phyloP scores from a whole-genome alignment of 2,888 invertebrate species.

The Melinaea marsaeus region DNA sequence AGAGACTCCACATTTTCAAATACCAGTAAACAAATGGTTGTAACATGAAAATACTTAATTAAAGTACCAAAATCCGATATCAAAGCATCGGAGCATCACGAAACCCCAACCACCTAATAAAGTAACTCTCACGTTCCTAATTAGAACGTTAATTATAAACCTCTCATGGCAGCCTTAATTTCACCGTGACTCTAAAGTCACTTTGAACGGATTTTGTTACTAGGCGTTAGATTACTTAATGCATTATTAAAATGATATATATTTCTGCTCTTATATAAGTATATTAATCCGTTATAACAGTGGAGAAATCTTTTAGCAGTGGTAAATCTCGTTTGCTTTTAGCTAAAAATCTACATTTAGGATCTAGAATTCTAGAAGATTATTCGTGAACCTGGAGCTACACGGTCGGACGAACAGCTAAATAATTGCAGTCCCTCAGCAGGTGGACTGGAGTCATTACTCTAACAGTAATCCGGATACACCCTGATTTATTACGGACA shows the following conservation, averaged over 20 bases:
- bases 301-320: no score
- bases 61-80: conserved; percentile 76
- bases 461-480: conserved; percentile 76
- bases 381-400: conserved; percentile 14
- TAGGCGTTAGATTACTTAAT: conserved; percentile 27
- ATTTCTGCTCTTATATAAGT: no score
- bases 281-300: no score
- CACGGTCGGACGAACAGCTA: conserved; percentile 66
- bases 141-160: conserved; percentile 75
- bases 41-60: conserved; percentile 70
- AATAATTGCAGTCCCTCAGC: conserved; percentile 69
- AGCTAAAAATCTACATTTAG: conserved; percentile 4
- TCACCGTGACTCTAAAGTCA: conserved; percentile 62
- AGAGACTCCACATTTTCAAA: conserved; percentile 23
- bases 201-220: conserved; percentile 69
- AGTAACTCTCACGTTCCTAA: conserved; percentile 75
- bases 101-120: conserved; percentile 67
- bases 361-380: conserved; percentile 1
- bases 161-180: conserved; percentile 74
- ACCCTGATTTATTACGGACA: conserved; percentile 69
- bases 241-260: conserved; percentile 7
- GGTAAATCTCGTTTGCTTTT: no score
- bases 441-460: conserved; percentile 76
- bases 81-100: conserved; percentile 61
- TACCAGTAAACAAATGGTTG: conserved; percentile 33